Conservation (phyloP, 2,113 vertebrate genomes). For the Carlito syrichta region DNA sequence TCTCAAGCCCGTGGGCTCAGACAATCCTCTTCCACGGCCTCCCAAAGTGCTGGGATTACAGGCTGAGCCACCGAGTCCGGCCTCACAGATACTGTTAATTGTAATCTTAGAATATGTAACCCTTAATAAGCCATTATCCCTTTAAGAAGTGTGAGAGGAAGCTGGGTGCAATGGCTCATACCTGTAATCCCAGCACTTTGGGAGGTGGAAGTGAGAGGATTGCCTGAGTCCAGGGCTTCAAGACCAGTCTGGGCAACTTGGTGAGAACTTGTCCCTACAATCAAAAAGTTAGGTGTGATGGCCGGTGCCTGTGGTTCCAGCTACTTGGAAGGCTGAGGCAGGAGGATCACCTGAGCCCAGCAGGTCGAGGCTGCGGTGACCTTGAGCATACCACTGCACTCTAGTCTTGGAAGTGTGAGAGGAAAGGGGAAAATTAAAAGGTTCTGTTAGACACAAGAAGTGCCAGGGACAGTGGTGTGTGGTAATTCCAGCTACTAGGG, state of each 20-base stretch:
- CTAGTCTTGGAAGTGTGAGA: no score
- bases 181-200: neutral
- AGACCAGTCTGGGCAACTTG: neutral
- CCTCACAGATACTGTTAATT: no score
- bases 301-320: neutral
- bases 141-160: neutral
- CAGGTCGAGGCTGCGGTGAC: no score
- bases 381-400: no score
- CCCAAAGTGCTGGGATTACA: no score
- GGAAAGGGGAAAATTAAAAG: no score
- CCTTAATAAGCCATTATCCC: neutral
- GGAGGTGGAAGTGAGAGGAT: neutral
- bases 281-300: neutral
- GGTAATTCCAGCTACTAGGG: neutral
- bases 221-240: neutral
- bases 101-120: neutral
- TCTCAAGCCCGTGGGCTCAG: no score
- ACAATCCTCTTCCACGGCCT: no score
- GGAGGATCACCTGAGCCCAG: neutral
- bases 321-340: neutral
- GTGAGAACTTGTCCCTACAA: neutral
- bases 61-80: no score
- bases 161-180: neutral
- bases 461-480: neutral
- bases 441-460: no score